Percentiles rank a stretch among this genome's conserved stretches.
Conservation (phyloP, 2,113 vertebrate genomes). For the Balaeniceps rex region DNA sequence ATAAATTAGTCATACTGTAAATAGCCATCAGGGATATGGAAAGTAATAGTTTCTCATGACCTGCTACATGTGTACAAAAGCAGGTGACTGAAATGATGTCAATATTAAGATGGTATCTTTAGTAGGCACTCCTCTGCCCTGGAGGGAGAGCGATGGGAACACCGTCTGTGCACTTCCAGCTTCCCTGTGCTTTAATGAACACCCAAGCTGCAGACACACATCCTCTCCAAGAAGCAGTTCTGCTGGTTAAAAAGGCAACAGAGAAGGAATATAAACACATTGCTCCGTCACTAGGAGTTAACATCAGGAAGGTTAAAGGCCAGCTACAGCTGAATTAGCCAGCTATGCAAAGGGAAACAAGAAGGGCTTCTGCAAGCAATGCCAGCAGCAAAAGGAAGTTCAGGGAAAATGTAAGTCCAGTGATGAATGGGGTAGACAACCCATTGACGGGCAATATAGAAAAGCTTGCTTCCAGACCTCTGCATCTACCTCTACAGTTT, state of each 20-base stretch:
- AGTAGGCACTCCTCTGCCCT: conserved; percentile 31
- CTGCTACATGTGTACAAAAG: conserved; percentile 16
- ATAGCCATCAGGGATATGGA: conserved; percentile 41
- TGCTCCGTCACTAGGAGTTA: not conserved
- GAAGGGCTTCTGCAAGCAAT: not conserved
- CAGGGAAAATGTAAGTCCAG: not conserved
- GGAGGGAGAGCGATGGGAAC: not conserved
- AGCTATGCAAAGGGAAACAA: not conserved
- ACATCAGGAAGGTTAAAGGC: conserved; percentile 16
- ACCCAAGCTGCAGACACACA: not conserved
- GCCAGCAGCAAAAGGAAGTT: conserved; percentile 3
- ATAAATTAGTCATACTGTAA: conserved; percentile 19
- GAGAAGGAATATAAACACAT: not conserved
- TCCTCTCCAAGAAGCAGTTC: not conserved
- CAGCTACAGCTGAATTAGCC: not conserved
- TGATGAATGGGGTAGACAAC: not conserved
- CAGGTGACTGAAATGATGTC: conserved; percentile 17
- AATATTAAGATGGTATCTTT: conserved; percentile 45
- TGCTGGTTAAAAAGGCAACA: not conserved
- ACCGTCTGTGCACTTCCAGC: not conserved
- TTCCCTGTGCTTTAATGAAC: not conserved
- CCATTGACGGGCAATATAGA: not conserved
- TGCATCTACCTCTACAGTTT: not conserved
- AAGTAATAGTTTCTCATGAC: conserved; percentile 50
- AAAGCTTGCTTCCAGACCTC: not conserved